These are phyloP conservation scores for Drosophila sturtevanti DNA, from an alignment of 1,140 invertebrate genomes.

Conservation along the genomic window DNA sequence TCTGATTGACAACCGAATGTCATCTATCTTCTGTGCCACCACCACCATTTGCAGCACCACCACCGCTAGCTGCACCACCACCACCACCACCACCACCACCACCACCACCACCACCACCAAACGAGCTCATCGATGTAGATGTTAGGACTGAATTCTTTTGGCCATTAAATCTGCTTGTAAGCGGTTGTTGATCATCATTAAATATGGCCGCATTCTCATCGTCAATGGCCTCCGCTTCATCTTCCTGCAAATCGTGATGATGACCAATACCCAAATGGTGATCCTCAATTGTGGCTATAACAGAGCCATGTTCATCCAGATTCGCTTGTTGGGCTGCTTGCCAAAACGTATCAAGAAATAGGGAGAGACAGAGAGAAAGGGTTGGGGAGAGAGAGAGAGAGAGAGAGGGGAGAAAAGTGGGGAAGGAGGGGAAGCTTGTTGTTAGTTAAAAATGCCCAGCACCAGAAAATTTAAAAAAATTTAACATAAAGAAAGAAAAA, in stretches of 20 bases:
- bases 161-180: conserved; percentile 66
- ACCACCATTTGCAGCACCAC: background rate
- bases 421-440: conserved; percentile 34
- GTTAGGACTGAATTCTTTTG: conserved; percentile 33
- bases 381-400: conserved; percentile 17
- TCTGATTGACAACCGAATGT: conserved; percentile 82
- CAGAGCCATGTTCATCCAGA: conserved; percentile 67
- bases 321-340: conserved; percentile 52
- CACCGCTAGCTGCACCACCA: conserved; percentile 21
- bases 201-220: conserved; percentile 74
- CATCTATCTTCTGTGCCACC: conserved; percentile 72
- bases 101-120: conserved; percentile 37
- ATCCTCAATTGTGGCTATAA: conserved; percentile 73
- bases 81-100: conserved; percentile 2
- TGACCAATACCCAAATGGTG: conserved; percentile 29
- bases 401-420: conserved; percentile 22
- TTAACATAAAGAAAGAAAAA: conserved; percentile 13
- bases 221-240: conserved; percentile 73
- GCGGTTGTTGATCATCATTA: conserved; percentile 74
- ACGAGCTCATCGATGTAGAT: conserved; percentile 69
- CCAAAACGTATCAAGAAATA: background rate
- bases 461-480: conserved; percentile 35
- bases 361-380: conserved; percentile 1
- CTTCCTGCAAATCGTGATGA: conserved; percentile 64
- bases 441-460: conserved; percentile 62